phyloP scores from a whole-genome alignment of 2,797 vertebrate genomes.

The Lindbergichthys nudifrons region DNA sequence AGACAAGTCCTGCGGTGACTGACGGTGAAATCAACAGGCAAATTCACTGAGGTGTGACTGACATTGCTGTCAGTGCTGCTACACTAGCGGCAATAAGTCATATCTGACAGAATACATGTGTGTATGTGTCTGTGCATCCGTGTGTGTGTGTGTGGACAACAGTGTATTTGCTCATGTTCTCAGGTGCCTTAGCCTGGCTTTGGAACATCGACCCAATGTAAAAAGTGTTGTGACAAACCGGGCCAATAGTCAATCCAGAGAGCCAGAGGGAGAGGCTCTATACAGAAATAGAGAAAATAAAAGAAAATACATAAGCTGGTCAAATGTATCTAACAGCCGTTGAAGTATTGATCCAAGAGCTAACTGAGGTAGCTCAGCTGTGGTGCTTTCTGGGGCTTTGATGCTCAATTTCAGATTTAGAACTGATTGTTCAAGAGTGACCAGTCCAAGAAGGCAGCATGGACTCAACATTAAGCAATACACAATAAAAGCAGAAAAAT shows the following conservation, averaged over 20 bases:
- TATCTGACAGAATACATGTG: slow-evolving; percentile 53
- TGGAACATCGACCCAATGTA: slow-evolving; percentile 49
- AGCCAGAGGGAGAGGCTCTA: slow-evolving; percentile 2
- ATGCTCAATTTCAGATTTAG: no score
- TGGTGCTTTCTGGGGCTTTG: neutral
- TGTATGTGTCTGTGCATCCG: slow-evolving; percentile 18
- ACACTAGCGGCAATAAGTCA: slow-evolving; percentile 56
- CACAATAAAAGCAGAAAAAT: no score
- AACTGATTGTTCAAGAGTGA: no score
- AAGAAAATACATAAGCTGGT: slow-evolving; percentile 7
- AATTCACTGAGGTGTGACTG: slow-evolving; percentile 61
- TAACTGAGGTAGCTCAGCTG: slow-evolving; percentile 11
- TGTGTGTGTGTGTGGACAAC: slow-evolving; percentile 6
- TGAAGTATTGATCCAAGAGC: slow-evolving; percentile 16
- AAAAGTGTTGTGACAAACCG: slow-evolving; percentile 37
- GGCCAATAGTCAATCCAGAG: slow-evolving; percentile 20
- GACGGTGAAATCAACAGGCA: slow-evolving; percentile 40
- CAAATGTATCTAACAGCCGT: slow-evolving; percentile 25
- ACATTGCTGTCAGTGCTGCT: slow-evolving; percentile 59
- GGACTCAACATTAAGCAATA: no score
- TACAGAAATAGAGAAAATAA: neutral
- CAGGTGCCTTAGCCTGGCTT: slow-evolving; percentile 32
- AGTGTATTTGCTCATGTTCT: slow-evolving; percentile 39
- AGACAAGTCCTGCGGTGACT: slow-evolving; percentile 28
- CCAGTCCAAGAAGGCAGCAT: no score